Base-by-base conservation (phyloP, 1,140 invertebrate genomes). In the Anastrepha ludens region DNA sequence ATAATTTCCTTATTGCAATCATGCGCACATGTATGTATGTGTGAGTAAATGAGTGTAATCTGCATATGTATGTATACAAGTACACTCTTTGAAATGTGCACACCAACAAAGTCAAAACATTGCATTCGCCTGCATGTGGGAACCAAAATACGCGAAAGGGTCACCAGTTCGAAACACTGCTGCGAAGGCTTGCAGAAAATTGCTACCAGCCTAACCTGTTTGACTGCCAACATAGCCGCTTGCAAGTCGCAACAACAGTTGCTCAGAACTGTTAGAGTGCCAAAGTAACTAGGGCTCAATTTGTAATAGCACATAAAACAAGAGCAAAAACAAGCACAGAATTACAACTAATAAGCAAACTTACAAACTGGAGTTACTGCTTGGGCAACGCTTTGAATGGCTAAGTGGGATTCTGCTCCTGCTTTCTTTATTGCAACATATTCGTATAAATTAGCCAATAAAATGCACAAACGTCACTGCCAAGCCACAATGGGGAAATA, bases 141-240 rank as follows among this genome's bases (percentile, higher is more conserved):
- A 81, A 81, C 74, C n/a, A 55, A 81, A 55, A 20, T 41, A 15
- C 9, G 29, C 17, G 74, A 81, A 81, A 81, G 74, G 74, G 74
- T 81, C 74, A 81, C 47, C 74, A 81, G 74, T 81, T 55, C 47
- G 74, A 81, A n/a, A 81, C 47, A 81, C n/a, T 41, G 74, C 74
- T 55, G 44, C 74, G 9, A 11, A 29, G 15, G 44, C 47, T 81
- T 81, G 74, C 74, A 81, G 74, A 81, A 55, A 81, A 55, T 81
- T 81, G 47, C 47, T 15, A 81, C 74, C 44, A 47, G 74, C 4
- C 50, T 41, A 81, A 81, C 74, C 74, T 29, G 74, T 81, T 81
- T 81, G 74, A n/a, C 74, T 55, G 55, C 17, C 47, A 81, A 50
- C 74, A 29, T 11, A 81, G 55, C 47, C 44, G 74, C 55, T 81